Conservation (phyloP, 23 tunicate species). For the Halocynthia aurantium region DNA sequence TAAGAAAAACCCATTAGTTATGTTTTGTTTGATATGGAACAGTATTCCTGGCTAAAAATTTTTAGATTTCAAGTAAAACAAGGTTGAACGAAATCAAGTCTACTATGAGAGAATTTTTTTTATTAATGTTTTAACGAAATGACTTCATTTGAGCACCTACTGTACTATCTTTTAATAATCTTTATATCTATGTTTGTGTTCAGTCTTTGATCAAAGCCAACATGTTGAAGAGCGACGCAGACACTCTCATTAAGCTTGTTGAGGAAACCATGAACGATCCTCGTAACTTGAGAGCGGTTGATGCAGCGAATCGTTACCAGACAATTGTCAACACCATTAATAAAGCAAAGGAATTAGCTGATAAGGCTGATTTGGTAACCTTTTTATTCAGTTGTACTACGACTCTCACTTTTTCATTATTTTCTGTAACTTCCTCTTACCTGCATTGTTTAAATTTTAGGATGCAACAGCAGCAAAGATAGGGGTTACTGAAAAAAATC, state of each 20-base stretch:
- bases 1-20: no score
- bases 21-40: no score
- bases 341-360: slow-evolving; percentile 58
- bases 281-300: slow-evolving; percentile 2
- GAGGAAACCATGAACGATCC: slow-evolving; percentile 21
- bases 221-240: slow-evolving; percentile 39
- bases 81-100: no score
- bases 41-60: no score
- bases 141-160: no score
- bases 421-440: neutral
- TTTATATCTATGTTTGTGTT: neutral
- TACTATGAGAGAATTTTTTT: no score
- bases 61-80: no score
- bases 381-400: neutral
- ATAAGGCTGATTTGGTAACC: slow-evolving; percentile 39
- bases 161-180: no score
- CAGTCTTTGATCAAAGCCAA: slow-evolving; percentile 45
- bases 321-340: slow-evolving; percentile 35
- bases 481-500: slow-evolving; percentile 17
- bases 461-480: slow-evolving; percentile 9
- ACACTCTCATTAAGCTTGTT: slow-evolving; percentile 20
- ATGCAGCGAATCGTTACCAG: slow-evolving; percentile 47
- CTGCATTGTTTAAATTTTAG: neutral
- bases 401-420: neutral
- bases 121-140: no score